phyloP scores from a whole-genome alignment of 2,888 invertebrate species.

The Myopa tessellatipennis region DNA sequence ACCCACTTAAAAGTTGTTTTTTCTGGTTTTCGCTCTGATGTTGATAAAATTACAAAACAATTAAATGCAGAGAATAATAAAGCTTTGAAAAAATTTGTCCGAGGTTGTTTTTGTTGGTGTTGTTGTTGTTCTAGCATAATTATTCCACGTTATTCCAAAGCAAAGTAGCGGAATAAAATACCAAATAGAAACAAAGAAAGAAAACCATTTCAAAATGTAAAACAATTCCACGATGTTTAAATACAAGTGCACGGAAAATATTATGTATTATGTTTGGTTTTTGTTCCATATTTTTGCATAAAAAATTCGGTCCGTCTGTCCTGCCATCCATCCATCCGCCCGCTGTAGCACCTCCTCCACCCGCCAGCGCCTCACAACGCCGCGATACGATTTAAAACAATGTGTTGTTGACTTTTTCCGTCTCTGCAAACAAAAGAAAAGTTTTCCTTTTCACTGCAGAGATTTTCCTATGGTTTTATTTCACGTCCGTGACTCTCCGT shows the following conservation, averaged over 20 bases:
- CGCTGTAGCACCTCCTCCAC: not conserved
- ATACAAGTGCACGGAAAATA: slow-evolving; percentile 27
- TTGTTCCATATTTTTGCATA: not conserved
- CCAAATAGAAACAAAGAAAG: slow-evolving; percentile 41
- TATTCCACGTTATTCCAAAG: slow-evolving; percentile 12
- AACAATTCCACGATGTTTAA: slow-evolving; percentile 13
- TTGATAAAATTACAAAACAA: slow-evolving; percentile 27
- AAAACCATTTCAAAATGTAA: slow-evolving; percentile 12
- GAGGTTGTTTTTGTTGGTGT: slow-evolving; percentile 19
- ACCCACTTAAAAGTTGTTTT: not conserved
- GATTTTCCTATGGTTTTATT: slow-evolving; percentile 21
- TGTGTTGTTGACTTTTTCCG: slow-evolving; percentile 12
- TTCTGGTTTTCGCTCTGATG: not conserved
- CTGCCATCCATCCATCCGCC: not conserved
- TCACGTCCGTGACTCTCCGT: slow-evolving; percentile 21
- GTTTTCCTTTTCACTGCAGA: not conserved
- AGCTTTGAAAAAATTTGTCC: slow-evolving; percentile 30
- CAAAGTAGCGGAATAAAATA: slow-evolving; percentile 13
- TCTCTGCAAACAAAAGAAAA: not conserved
- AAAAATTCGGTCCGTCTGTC: not conserved
- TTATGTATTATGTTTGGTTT: slow-evolving; percentile 24
- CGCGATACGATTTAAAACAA: not conserved
- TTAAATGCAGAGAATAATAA: slow-evolving; percentile 24
- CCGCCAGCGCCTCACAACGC: not conserved
- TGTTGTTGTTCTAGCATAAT: slow-evolving; percentile 32